Conservation (phyloP, 2,797 vertebrate species). For the Cirrhinus mrigala region DNA sequence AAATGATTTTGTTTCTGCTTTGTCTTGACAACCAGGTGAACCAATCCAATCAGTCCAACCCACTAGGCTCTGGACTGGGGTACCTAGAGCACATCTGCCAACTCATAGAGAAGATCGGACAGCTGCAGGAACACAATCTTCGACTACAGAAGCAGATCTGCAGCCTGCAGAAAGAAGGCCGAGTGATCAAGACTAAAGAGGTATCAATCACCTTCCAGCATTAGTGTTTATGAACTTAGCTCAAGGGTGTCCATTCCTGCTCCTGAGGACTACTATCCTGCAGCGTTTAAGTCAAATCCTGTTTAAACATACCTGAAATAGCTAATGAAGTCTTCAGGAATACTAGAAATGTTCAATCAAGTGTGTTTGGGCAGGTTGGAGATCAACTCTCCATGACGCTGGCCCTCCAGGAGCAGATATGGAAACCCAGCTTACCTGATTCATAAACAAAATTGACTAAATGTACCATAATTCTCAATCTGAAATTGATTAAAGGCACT, state of each 20-base stretch:
- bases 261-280: background rate
- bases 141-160: constrained; percentile 85
- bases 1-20: constrained; percentile 6
- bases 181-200: constrained; percentile 82
- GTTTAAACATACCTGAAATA: background rate
- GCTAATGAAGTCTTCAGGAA: background rate
- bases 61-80: constrained; percentile 82
- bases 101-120: constrained; percentile 89
- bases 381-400: background rate
- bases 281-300: background rate
- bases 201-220: constrained; percentile 63
- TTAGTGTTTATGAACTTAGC: background rate
- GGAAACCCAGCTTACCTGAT: background rate
- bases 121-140: constrained; percentile 87
- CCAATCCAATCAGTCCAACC: constrained; percentile 72
- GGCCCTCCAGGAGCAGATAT: background rate
- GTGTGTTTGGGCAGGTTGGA: background rate
- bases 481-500: background rate
- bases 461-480: background rate
- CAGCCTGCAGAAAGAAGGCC: constrained; percentile 79
- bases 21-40: constrained; percentile 73
- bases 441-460: no score
- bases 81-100: constrained; percentile 91
- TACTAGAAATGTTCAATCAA: background rate
- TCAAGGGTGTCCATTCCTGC: background rate